Evolutionary conservation across 2,797 vertebrate genomes (phyloP), one percentile per base, ranked within the genome.

Genomic region (Sebastes trivittatus): DNA sequence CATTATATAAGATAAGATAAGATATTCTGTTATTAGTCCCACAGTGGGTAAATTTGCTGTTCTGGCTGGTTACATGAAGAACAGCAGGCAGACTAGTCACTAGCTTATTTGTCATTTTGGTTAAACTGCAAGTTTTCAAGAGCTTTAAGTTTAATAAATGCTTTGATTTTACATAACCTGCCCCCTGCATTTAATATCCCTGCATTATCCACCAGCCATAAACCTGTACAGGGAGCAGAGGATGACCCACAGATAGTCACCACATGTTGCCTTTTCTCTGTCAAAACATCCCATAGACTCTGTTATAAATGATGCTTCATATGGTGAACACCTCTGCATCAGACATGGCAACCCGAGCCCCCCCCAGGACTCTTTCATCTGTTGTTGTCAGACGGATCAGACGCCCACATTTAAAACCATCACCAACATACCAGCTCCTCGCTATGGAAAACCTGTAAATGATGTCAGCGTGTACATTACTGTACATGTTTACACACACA

Each of bases 311-410:
- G 25, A 79, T 14, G 30, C 32, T 34, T 54, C 76, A 72, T 32
- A 61, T 7, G 11, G 61, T 58, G 81, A 86, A 88, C 69, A 82
- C 69, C 52, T 81, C 62, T 34, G 58, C 60, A 46, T 62, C 49
- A 58, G 46, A 85, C 85, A 56, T 78, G 72, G 64, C 78, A 86
- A 87, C 77, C 61, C 7, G 3, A 78, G 14, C 54, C 75, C 76
- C 81, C 80, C 59, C 56, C 27, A 36, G 0, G 71, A 36, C 71
- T 27, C 61, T 71, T 23, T 67, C 30, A 65, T 61, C 55, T 61
- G 65, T 70, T 82, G 72, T 78, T 72, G 36, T 69, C 30, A 34
- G 9, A 61, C 34, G 18, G 60, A 79, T 62, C 29, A 34, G 20
- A 3, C 4, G 0, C 32, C 29, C 14, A 25, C 4, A 52, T 46